phyloP scores from a whole-genome alignment of 2,797 vertebrate genomes.

The Selene dorsalis region DNA sequence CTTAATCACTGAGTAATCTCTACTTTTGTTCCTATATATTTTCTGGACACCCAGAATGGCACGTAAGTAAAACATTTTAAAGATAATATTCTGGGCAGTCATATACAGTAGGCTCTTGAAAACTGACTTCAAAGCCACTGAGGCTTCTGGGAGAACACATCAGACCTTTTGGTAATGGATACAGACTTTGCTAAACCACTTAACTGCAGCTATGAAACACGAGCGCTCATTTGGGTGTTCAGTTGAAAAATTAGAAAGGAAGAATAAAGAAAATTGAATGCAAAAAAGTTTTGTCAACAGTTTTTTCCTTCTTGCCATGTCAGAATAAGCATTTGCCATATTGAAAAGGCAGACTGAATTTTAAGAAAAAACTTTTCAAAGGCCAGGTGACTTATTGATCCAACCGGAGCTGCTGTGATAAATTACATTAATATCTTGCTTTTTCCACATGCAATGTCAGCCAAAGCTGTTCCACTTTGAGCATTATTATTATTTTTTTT shows the following conservation, averaged over 20 bases:
- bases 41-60: conserved; percentile 7
- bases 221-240: not conserved
- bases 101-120: conserved; percentile 28
- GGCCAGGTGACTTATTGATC: conserved; percentile 36
- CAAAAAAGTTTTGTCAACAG: not conserved
- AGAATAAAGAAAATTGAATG: not conserved
- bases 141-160: conserved; percentile 16
- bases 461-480: conserved; percentile 44
- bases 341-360: conserved; percentile 7
- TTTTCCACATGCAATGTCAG: conserved; percentile 34
- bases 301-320: not conserved
- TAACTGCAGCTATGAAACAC: conserved; percentile 23
- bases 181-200: conserved; percentile 29
- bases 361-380: conserved; percentile 17
- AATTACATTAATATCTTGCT: conserved; percentile 20
- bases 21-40: conserved; percentile 18
- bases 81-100: conserved; percentile 17
- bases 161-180: conserved; percentile 25
- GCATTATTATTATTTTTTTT: conserved; percentile 3
- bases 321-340: conserved; percentile 13
- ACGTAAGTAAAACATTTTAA: conserved; percentile 7
- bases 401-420: conserved; percentile 18
- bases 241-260: conserved; percentile 7
- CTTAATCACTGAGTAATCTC: conserved; percentile 25
- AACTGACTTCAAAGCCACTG: conserved; percentile 21